A percentile compares a stretch with the other conserved stretches of the same genome.
These are phyloP conservation scores for Drosophila novamexicana DNA, from an alignment of 1,140 invertebrate genomes.

Conservation along the genomic window DNA sequence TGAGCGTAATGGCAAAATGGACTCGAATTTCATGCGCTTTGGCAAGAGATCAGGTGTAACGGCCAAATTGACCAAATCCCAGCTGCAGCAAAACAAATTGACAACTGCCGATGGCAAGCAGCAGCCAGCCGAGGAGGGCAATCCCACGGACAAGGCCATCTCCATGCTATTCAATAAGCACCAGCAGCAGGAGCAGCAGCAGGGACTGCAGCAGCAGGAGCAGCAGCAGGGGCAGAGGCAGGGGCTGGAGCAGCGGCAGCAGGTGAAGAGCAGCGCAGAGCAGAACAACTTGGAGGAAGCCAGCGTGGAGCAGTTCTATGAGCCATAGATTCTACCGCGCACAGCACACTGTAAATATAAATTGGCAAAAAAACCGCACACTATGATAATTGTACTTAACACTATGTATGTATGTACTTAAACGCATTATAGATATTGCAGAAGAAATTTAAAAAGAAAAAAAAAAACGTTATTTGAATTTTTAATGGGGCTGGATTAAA, in stretches of 20 bases:
- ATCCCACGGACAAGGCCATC: slow-evolving; percentile 67
- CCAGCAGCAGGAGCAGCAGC: slow-evolving; percentile 10
- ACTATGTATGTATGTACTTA: slow-evolving; percentile 9
- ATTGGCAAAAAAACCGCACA: slow-evolving; percentile 37
- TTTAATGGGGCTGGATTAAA: slow-evolving; percentile 84
- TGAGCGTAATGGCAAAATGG: slow-evolving; percentile 45
- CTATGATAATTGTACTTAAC: slow-evolving; percentile 24
- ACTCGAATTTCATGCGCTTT: slow-evolving; percentile 76
- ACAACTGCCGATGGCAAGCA: slow-evolving; percentile 37
- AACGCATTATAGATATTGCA: slow-evolving; percentile 18
- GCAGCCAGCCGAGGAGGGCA: slow-evolving; percentile 26
- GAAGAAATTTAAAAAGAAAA: slow-evolving; percentile 5
- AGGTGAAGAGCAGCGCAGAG: slow-evolving; percentile 38
- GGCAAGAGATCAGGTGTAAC: slow-evolving; percentile 48
- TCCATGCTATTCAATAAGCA: slow-evolving; percentile 66
- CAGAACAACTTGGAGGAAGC: slow-evolving; percentile 42
- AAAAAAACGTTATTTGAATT: slow-evolving; percentile 60
- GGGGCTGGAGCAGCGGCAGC: slow-evolving; percentile 4
- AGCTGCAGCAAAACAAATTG: slow-evolving; percentile 31
- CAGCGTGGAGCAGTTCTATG: slow-evolving; percentile 56
- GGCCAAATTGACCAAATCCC: slow-evolving; percentile 18
- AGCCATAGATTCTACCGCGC: slow-evolving; percentile 33
- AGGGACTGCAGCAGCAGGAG: background rate
- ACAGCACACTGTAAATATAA: slow-evolving; percentile 61
- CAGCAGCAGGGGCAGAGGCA: slow-evolving; percentile 19